Percentiles rank a stretch among this genome's conserved stretches.
phyloP scores from a whole-genome alignment of 2,888 invertebrate species.

The Eupithecia pulchellata region DNA sequence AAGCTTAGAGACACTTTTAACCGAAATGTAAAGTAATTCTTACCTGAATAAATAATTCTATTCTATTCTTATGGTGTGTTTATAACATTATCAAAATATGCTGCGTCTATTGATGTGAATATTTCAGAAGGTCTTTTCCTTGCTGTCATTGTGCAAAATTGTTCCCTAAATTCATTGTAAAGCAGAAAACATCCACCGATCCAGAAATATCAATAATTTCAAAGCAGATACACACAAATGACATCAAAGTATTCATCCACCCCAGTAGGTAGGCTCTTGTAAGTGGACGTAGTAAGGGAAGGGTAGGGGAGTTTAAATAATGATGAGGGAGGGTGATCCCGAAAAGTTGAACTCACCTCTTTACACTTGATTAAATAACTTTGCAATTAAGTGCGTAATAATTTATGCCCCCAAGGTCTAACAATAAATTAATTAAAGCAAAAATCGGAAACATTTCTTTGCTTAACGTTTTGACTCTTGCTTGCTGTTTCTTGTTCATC shows the following conservation, averaged over 20 bases:
- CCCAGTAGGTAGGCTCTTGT: slow-evolving; percentile 21
- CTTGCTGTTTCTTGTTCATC: background rate
- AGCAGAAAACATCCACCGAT: slow-evolving; percentile 35
- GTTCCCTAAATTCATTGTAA: slow-evolving; percentile 14
- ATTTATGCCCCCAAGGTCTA: slow-evolving; percentile 3
- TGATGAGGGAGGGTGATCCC: slow-evolving; percentile 6
- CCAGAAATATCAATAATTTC: slow-evolving; percentile 44
- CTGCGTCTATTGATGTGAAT: background rate
- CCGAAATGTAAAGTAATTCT: background rate
- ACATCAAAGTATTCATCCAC: slow-evolving; percentile 42
- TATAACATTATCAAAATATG: background rate
- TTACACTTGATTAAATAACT: slow-evolving; percentile 15
- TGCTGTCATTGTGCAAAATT: background rate
- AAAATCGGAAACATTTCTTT: background rate
- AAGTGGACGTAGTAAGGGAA: slow-evolving; percentile 26
- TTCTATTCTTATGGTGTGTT: no score
- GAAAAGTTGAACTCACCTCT: slow-evolving; percentile 7
- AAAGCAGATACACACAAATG: slow-evolving; percentile 42
- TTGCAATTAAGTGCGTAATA: slow-evolving; percentile 10
- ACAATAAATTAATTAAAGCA: slow-evolving; percentile 1
- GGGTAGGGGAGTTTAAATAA: slow-evolving; percentile 7
- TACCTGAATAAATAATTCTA: background rate
- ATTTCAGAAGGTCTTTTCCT: background rate
- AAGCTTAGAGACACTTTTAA: no score
- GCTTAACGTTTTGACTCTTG: background rate